These are phyloP conservation scores for Melanerpes formicivorus DNA, from an alignment of 2,113 vertebrate genomes.

Conservation along the genomic window DNA sequence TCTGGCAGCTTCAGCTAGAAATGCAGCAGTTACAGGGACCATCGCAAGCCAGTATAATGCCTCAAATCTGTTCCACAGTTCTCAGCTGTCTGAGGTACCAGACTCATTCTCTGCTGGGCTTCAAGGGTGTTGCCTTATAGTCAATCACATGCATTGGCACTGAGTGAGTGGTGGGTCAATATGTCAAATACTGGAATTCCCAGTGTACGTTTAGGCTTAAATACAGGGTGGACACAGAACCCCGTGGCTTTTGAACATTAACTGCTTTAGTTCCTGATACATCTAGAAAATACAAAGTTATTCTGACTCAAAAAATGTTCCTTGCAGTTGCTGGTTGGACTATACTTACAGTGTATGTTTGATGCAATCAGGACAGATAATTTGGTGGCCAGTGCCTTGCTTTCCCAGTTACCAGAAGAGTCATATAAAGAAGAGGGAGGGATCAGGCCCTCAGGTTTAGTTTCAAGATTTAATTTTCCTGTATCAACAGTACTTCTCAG, in stretches of 20 bases:
- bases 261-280: not conserved
- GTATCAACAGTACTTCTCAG: not conserved
- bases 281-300: not conserved
- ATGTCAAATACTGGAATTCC: not conserved
- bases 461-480: not conserved
- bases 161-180: fast-evolving
- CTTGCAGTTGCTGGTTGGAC: not conserved
- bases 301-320: not conserved
- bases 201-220: not conserved
- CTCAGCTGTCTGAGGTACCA: not conserved
- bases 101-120: not conserved
- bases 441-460: not conserved
- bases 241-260: not conserved
- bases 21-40: not conserved
- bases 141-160: not conserved
- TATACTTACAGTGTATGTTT: not conserved
- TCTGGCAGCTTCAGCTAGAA: not conserved
- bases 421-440: not conserved
- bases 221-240: not conserved
- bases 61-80: not conserved
- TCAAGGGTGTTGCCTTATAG: not conserved
- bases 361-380: not conserved
- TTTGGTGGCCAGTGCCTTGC: not conserved
- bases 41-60: not conserved
- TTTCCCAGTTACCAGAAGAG: not conserved